phyloP scores from a whole-genome alignment of 2,113 vertebrate species.

The Rutilus rutilus region DNA sequence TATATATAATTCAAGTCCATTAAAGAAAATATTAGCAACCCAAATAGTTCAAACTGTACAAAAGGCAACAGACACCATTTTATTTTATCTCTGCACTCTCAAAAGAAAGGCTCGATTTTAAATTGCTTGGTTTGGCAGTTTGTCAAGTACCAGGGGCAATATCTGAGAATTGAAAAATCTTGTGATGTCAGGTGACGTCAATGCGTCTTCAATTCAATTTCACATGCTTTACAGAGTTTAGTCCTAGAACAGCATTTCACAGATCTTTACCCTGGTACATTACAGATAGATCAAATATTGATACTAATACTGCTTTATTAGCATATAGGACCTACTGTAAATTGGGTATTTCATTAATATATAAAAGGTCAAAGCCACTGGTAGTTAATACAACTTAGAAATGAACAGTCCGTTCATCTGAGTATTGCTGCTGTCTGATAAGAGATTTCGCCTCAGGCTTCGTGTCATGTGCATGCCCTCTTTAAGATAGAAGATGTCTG shows the following conservation, averaged over 20 bases:
- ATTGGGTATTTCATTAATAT: not conserved
- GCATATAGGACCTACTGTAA: too few relatives aligned
- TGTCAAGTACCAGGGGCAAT: conserved; percentile 28
- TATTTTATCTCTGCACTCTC: not conserved
- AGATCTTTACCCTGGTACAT: too few relatives aligned
- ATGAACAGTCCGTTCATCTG: not conserved
- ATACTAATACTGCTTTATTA: not conserved
- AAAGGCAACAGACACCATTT: conserved; percentile 3
- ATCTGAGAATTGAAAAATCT: not conserved
- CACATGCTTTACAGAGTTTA: not conserved
- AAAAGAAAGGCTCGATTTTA: not conserved
- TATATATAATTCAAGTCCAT: not conserved
- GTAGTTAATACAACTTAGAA: not conserved
- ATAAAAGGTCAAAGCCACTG: not conserved
- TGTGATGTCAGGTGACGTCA: conserved; percentile 12
- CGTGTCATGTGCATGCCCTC: conserved; percentile 6
- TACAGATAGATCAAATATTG: not conserved
- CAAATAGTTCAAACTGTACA: not conserved
- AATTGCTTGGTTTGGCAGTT: not conserved
- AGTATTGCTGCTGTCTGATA: not conserved
- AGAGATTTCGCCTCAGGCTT: not conserved
- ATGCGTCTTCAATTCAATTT: not conserved
- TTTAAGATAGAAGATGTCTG: conserved; percentile 4
- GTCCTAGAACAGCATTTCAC: not conserved
- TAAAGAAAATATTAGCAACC: not conserved